Evolutionary conservation across 2,888 invertebrate species (phyloP).

Genomic region (Tridacna gigas): DNA sequence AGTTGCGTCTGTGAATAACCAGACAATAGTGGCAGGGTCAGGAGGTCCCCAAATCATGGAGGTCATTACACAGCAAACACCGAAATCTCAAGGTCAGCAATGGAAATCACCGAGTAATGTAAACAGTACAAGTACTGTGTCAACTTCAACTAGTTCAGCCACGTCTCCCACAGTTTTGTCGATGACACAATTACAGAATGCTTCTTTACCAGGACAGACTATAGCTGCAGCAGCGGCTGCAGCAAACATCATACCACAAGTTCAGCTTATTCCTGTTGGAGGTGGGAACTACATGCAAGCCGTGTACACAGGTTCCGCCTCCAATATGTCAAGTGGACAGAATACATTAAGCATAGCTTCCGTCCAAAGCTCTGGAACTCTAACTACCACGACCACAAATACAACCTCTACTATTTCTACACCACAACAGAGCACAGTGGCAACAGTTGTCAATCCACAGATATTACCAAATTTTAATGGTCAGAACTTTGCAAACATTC

Average conservation of each 20-base stretch:
- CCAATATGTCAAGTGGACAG: slow-evolving; percentile 21
- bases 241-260: slow-evolving; percentile 68
- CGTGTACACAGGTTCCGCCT: slow-evolving; percentile 65
- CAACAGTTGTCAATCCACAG: slow-evolving; percentile 68
- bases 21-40: slow-evolving; percentile 16
- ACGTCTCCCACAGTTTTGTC: slow-evolving; percentile 40
- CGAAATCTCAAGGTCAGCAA: slow-evolving; percentile 4
- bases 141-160: slow-evolving; percentile 40
- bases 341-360: slow-evolving; percentile 68
- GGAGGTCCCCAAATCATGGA: slow-evolving; percentile 43
- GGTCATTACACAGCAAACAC: slow-evolving; percentile 15
- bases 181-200: slow-evolving; percentile 48
- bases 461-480: slow-evolving; percentile 71
- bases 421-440: slow-evolving; percentile 55
- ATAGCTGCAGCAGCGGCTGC: slow-evolving; percentile 69
- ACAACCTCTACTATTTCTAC: slow-evolving; percentile 65
- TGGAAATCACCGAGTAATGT: slow-evolving; percentile 14
- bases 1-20: slow-evolving; percentile 21
- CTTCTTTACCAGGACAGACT: slow-evolving; percentile 63
- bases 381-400: slow-evolving; percentile 64
- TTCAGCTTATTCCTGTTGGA: slow-evolving; percentile 71
- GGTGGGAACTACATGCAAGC: slow-evolving; percentile 73
- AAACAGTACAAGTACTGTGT: slow-evolving; percentile 26
- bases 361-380: slow-evolving; percentile 60
- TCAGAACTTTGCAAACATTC: slow-evolving; percentile 71